Evolutionary conservation across 2,113 vertebrate genomes (phyloP), one percentile per base, ranked within the genome.

Genomic region (Carettochelys insculpta): DNA sequence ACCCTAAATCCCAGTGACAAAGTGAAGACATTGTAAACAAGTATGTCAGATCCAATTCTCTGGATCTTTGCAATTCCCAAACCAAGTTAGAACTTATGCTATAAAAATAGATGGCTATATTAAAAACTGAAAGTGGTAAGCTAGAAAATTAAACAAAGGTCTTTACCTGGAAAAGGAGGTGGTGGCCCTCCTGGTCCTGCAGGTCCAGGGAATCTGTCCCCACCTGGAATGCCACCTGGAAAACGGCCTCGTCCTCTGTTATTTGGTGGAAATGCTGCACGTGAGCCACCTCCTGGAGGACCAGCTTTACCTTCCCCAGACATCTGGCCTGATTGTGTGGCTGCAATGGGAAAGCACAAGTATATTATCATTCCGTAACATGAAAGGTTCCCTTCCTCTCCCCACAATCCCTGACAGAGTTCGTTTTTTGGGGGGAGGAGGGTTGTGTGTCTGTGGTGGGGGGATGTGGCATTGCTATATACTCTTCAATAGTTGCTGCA

Each of bases 291-390:
- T 83, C 99, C 99, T 75, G 99, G 99, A 83, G 99, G 99, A 34
- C 99, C 99, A 93, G 99, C 99, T 98, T 99, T 99, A 79, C 99
- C 99, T 97, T 99, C 99, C 34, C 99, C 99, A 85, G 99, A 99
- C 99, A 99, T 99, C 94, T 99, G 99, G n/a, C 99, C 99, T 90
- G 99, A 98, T 90, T 99, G 99, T 71, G 98, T 99, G 95, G 99
- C 99, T 99, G 97, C 54, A 96, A 89, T 1, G 19, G 52, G 82
- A 90, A 88, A 92, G 68, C 22, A 79, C 5, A 89, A 94, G 52
- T 6, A 34, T 78, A 52, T 41, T 31, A 45, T 54, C 50, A 87
- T 14, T 73, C 77, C 5, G 47, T 5, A 77, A 17, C n/a, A 56
- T 8, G 22, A 58, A 90, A 11, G 53, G 11, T 22, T 25, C 27